Evolutionary conservation across 1,140 invertebrate genomes (phyloP), one percentile per base, ranked within the genome.

Genomic region (Eurytemora carolleeae): DNA sequence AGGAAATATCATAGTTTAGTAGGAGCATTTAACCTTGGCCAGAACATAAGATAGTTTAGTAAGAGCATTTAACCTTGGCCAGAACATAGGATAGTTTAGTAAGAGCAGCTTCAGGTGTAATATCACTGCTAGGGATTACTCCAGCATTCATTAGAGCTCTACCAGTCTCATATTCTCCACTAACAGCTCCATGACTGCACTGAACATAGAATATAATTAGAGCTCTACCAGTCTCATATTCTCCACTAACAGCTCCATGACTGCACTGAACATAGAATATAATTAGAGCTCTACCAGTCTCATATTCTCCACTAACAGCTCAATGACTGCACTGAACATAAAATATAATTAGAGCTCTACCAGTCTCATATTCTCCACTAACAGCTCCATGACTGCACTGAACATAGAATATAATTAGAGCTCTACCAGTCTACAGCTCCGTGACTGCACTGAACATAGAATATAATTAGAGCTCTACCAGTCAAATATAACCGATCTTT

Each of bases 91-190:
- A 79, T 0, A 98, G 74, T 74, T 98, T 98, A 1, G 87, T 82
- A 0, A 96, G 72, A 0, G 92, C 90, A 0, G 93, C 89, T 72
- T 97, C 92, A 0, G 85, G 82, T 0, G 93, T 98, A 87, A 97
- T 95, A 70, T 98, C 93, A 61, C 77, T 84, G 0, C 94, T 92
- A 0, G 85, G 79, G 55, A 44, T 44, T 26, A n/a, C n/a, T n/a
- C n/a, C n/a, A n/a, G n/a, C n/a, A n/a, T n/a, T n/a, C 7, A 70
- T 60, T 20, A 81, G 65, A 16, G 75, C 72, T 76, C 83, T 72
- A 78, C 76, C 91, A 52, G 88, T 84, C 68, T 88, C 85, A 69
- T 98, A 98, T 0, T 81, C 73, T 1, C 73, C 65, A 0, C 76
- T 75, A 15, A 95, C 90, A 18, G 79, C 71, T 71, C 66, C 90